phyloP scores from a whole-genome alignment of 2,888 invertebrate species.

The Noctua janthina region DNA sequence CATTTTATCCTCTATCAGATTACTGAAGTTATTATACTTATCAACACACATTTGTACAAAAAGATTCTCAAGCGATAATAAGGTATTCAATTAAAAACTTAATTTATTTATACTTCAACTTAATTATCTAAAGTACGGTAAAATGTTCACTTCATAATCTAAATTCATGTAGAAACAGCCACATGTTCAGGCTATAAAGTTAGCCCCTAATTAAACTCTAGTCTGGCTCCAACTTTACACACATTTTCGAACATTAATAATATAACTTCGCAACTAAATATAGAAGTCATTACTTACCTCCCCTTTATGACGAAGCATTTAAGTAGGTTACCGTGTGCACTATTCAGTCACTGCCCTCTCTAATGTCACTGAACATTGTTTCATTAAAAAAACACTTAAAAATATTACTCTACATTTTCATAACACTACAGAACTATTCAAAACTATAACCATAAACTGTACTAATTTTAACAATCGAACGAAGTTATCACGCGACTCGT shows the following conservation, averaged over 20 bases:
- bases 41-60: neutral
- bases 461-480: constrained; percentile 64
- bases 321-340: constrained; percentile 84
- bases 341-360: constrained; percentile 77
- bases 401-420: constrained; percentile 51
- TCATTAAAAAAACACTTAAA: constrained; percentile 61
- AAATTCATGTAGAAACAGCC: constrained; percentile 3
- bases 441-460: constrained; percentile 43
- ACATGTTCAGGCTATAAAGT: constrained; percentile 28
- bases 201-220: constrained; percentile 32
- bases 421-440: constrained; percentile 50
- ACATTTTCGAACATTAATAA: constrained; percentile 37
- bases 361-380: constrained; percentile 77
- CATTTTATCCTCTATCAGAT: neutral
- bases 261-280: constrained; percentile 66
- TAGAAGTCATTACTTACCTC: constrained; percentile 82
- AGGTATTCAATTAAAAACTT: neutral
- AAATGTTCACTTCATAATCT: neutral
- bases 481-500: constrained; percentile 73
- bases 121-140: neutral
- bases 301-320: constrained; percentile 80
- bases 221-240: constrained; percentile 23
- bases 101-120: neutral
- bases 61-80: neutral
- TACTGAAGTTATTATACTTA: neutral